Percentiles rank a stretch among this genome's conserved stretches.
Conservation (phyloP, 2,888 invertebrate species). For the Agrotis segetum region DNA sequence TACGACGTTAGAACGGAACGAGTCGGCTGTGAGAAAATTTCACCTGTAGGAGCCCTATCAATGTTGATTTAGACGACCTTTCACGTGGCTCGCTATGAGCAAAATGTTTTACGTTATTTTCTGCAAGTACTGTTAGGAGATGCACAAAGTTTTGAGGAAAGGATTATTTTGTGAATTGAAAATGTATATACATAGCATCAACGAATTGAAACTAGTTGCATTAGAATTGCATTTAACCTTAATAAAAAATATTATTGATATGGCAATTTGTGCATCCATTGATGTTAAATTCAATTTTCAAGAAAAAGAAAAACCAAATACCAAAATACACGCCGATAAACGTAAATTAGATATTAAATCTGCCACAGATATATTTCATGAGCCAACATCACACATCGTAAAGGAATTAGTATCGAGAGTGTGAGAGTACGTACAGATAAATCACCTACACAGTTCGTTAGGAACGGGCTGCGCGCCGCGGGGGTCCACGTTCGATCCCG, state of each 20-base stretch:
- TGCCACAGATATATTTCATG: constrained; percentile 76
- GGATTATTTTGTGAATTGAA: not conserved
- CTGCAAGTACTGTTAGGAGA: constrained; percentile 11
- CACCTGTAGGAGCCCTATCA: constrained; percentile 81
- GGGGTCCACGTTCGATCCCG: constrained; percentile 87
- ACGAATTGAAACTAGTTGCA: not conserved
- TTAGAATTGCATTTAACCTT: not conserved
- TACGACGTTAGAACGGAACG: constrained; percentile 76
- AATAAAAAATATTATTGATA: not conserved
- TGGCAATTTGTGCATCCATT: constrained; percentile 9
- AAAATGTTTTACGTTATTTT: constrained; percentile 67
- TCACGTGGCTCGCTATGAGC: constrained; percentile 57
- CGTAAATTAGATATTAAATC: constrained; percentile 71
- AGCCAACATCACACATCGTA: constrained; percentile 85
- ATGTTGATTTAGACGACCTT: constrained; percentile 70
- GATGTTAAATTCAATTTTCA: constrained; percentile 1
- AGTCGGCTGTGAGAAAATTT: constrained; percentile 88
- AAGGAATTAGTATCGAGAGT: constrained; percentile 85
- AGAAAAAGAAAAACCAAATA: constrained; percentile 17
- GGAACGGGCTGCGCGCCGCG: constrained; percentile 83
- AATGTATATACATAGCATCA: not conserved
- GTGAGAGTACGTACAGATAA: constrained; percentile 77
- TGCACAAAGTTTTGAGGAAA: not conserved
- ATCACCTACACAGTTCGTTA: constrained; percentile 86
- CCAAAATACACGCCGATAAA: constrained; percentile 48